A percentile compares a stretch with the other conserved stretches of the same genome.
These are phyloP conservation scores for Sinella curviseta DNA, from an alignment of 1,140 invertebrate species.

Conservation along the genomic window DNA sequence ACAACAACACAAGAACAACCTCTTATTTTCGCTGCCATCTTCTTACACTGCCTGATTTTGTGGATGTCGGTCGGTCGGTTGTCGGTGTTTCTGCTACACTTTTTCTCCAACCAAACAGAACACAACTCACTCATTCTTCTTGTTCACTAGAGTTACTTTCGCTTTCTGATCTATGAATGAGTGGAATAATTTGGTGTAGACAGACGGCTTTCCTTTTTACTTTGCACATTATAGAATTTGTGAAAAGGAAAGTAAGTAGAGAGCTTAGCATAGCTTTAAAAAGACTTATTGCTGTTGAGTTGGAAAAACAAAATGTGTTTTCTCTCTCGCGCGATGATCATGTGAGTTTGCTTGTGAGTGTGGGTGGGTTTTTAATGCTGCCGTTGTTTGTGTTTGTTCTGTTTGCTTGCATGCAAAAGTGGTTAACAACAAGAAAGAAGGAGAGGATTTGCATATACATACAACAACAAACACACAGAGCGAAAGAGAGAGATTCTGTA, in stretches of 20 bases:
- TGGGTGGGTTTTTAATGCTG: too few species aligned
- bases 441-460: background rate
- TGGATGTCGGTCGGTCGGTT: too few species aligned
- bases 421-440: background rate
- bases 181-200: slow-evolving; percentile 16
- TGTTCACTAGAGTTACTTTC: slow-evolving; percentile 7
- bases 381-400: background rate
- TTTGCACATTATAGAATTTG: background rate
- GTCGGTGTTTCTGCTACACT: background rate
- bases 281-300: background rate
- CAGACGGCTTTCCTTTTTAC: background rate
- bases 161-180: slow-evolving; percentile 16
- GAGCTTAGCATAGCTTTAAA: background rate
- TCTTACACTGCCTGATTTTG: too few species aligned
- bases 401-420: background rate
- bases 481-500: background rate
- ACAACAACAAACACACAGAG: background rate
- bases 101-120: too few species aligned
- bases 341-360: background rate
- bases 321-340: background rate
- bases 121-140: background rate
- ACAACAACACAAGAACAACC: too few species aligned
- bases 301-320: background rate
- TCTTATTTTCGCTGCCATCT: too few species aligned
- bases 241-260: background rate